phyloP scores from a whole-genome alignment of 2,797 vertebrate species.

The Acropternis orthonyx region DNA sequence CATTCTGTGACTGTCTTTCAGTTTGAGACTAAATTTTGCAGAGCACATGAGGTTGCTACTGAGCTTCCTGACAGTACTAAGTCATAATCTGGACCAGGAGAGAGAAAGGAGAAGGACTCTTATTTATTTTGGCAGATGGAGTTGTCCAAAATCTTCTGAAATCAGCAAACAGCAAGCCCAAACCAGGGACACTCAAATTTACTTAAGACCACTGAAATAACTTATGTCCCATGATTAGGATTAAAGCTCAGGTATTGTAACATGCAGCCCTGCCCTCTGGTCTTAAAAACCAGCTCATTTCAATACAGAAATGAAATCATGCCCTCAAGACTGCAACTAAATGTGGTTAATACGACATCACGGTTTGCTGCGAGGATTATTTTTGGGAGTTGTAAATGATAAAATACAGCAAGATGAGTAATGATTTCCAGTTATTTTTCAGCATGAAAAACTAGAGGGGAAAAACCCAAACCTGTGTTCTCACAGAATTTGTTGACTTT shows the following conservation, averaged over 20 bases:
- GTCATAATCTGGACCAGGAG: not conserved
- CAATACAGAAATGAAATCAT: not conserved
- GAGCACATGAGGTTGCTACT: not conserved
- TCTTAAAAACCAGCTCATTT: not conserved
- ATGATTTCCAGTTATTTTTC: not conserved
- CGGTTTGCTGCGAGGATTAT: not conserved
- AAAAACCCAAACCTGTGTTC: not conserved
- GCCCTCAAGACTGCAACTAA: not conserved
- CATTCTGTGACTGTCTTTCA: not conserved
- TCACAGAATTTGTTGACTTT: not conserved
- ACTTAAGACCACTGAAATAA: not conserved
- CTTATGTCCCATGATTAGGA: not conserved
- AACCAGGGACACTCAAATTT: not conserved
- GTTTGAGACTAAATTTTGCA: not conserved
- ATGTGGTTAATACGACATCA: not conserved
- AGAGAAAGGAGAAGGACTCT: not conserved
- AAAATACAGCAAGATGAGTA: not conserved
- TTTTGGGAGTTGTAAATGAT: not conserved
- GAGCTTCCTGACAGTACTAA: not conserved
- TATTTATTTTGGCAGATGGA: not conserved
- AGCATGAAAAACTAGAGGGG: not conserved
- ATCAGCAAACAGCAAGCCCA: not conserved
- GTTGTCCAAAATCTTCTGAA: not conserved
- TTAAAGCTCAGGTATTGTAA: not conserved
- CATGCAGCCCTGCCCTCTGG: not conserved